Conservation (phyloP, 2,113 vertebrate genomes). For the Paratilapia polleni region DNA sequence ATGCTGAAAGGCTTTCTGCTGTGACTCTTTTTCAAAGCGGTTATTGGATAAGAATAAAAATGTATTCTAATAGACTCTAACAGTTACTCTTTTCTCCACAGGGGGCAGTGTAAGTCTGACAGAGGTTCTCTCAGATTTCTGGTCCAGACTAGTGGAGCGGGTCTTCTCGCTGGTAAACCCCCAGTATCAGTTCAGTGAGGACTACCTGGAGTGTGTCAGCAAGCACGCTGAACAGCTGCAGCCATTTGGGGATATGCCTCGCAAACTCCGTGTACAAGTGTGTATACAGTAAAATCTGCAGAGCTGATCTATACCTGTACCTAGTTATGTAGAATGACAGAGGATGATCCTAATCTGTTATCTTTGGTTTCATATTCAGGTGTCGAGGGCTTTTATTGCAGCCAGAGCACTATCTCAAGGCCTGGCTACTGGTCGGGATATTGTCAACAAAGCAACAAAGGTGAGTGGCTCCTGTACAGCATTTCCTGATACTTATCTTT, state of each 20-base stretch:
- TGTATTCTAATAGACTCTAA: not conserved
- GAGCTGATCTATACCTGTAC: not conserved
- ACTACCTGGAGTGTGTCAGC: constrained; percentile 89
- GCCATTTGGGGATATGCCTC: constrained; percentile 88
- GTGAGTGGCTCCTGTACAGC: constrained; percentile 58
- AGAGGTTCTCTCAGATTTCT: constrained; percentile 89
- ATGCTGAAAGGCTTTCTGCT: not conserved
- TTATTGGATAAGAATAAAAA: not conserved
- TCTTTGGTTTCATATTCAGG: constrained; percentile 63
- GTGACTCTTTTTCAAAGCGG: not conserved
- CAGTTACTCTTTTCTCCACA: constrained; percentile 23
- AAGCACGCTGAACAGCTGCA: constrained; percentile 85
- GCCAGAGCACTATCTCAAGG: constrained; percentile 86
- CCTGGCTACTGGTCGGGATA: constrained; percentile 84
- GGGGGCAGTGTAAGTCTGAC: constrained; percentile 83
- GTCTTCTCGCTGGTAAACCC: constrained; percentile 89
- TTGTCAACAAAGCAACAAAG: constrained; percentile 86
- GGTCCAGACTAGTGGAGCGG: constrained; percentile 87
- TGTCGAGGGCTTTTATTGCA: constrained; percentile 86
- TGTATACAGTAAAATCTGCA: constrained; percentile 7
- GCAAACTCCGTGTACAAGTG: constrained; percentile 87
- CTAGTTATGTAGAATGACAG: not conserved
- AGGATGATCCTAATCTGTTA: not conserved
- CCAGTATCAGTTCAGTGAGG: constrained; percentile 86
- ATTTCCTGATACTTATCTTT: not conserved